Evolutionary conservation across 2,113 vertebrate genomes (phyloP).

Genomic region (Paedocypris sp.): DNA sequence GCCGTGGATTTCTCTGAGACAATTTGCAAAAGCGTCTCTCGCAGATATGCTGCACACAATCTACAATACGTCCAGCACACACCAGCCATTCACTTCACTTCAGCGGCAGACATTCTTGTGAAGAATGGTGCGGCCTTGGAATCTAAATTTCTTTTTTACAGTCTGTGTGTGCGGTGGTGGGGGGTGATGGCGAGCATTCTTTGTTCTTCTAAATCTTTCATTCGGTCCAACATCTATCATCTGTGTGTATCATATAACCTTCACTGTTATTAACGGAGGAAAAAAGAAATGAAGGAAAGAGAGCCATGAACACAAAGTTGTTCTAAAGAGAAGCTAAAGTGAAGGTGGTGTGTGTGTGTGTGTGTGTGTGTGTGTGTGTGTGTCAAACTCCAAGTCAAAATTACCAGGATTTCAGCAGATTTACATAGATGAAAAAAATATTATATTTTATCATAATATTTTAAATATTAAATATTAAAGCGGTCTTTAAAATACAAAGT

Average conservation of each 20-base stretch:
- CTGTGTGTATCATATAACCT: conserved; percentile 14
- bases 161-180: neutral
- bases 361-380: neutral
- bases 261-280: conserved; percentile 4
- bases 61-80: neutral
- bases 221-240: conserved; percentile 3
- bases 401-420: too few relatives aligned
- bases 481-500: too few relatives aligned
- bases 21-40: too few relatives aligned
- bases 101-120: conserved; percentile 5
- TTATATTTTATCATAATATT: too few relatives aligned
- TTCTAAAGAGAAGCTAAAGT: neutral
- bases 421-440: neutral
- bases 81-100: neutral
- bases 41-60: neutral
- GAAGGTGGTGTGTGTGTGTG: neutral
- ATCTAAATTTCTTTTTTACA: conserved; percentile 9
- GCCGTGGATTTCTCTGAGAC: neutral
- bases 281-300: conserved; percentile 1
- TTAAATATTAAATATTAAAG: too few relatives aligned
- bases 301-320: neutral
- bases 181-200: neutral
- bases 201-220: conserved; percentile 17
- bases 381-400: too few relatives aligned
- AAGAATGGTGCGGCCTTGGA: conserved; percentile 13